phyloP scores from a whole-genome alignment of 2,888 invertebrate genomes.

The Hydrotaea diabolus region DNA sequence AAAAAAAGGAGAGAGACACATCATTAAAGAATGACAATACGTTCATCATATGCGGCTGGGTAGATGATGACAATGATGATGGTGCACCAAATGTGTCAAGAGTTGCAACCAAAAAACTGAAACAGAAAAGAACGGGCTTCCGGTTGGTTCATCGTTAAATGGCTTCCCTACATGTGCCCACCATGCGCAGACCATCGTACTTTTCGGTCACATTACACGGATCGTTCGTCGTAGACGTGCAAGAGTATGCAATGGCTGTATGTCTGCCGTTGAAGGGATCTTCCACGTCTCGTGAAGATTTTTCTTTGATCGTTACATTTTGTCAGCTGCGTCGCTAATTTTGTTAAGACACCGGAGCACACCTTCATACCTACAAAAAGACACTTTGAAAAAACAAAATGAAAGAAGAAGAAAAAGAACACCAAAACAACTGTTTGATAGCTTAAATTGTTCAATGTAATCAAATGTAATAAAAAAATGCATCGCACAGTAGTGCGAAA shows the following conservation, averaged over 20 bases:
- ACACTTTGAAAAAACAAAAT: not conserved
- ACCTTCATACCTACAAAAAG: not conserved
- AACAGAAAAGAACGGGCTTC: slow-evolving; percentile 60
- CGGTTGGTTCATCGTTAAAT: slow-evolving; percentile 54
- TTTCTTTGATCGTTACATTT: slow-evolving; percentile 34
- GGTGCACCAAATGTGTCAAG: slow-evolving; percentile 63
- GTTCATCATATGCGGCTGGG: not conserved
- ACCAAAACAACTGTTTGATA: slow-evolving; percentile 60
- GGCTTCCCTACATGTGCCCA: slow-evolving; percentile 48
- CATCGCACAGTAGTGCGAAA: not conserved
- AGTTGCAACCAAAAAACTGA: slow-evolving; percentile 28
- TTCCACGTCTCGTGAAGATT: slow-evolving; percentile 59
- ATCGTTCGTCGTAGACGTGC: slow-evolving; percentile 24
- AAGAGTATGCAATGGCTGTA: slow-evolving; percentile 39
- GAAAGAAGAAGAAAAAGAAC: slow-evolving; percentile 48
- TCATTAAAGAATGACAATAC: slow-evolving; percentile 44
- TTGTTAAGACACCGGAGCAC: not conserved
- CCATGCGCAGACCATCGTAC: not conserved
- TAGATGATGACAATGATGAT: slow-evolving; percentile 10
- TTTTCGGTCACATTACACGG: slow-evolving; percentile 39
- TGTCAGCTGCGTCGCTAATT: slow-evolving; percentile 62
- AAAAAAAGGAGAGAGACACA: slow-evolving; percentile 29
- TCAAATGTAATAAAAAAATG: slow-evolving; percentile 6
- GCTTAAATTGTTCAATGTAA: slow-evolving; percentile 41
- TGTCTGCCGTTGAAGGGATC: not conserved